Conservation (phyloP, 2,797 vertebrate species). For the Oreochromis mossambicus region DNA sequence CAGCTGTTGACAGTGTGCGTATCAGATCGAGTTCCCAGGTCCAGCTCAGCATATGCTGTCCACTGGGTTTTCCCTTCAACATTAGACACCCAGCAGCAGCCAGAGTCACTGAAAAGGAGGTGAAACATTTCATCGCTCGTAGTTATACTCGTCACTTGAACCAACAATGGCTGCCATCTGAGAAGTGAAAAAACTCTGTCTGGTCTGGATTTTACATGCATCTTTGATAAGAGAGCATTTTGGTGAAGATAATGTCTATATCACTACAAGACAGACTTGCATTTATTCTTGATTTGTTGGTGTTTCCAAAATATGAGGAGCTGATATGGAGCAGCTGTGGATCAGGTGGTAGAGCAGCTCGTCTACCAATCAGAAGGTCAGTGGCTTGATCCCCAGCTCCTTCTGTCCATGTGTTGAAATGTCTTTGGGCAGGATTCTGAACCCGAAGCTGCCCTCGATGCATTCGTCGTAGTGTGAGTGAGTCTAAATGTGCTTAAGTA, state of each 20-base stretch:
- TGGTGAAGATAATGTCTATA: not conserved
- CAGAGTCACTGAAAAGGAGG: slow-evolving; percentile 23
- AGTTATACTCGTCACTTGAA: not conserved
- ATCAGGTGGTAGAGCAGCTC: not conserved
- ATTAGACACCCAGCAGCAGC: slow-evolving; percentile 67
- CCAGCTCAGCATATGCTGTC: slow-evolving; percentile 4
- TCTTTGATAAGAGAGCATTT: not conserved
- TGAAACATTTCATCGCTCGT: not conserved
- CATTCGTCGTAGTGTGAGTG: not conserved
- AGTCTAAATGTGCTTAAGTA: not conserved
- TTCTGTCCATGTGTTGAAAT: not conserved
- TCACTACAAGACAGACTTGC: not conserved
- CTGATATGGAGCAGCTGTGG: not conserved
- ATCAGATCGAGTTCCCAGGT: slow-evolving; percentile 64
- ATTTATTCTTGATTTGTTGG: not conserved
- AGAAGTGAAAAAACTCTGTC: not conserved
- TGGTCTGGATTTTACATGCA: not conserved
- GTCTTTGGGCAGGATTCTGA: not conserved
- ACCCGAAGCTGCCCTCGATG: not conserved
- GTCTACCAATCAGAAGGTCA: not conserved
- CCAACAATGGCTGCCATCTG: not conserved
- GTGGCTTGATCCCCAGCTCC: not conserved
- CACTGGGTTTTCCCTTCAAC: not conserved
- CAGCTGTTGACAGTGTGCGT: slow-evolving; percentile 42
- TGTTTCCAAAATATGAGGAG: not conserved